A percentile compares a stretch with the other conserved stretches of the same genome.
Evolutionary conservation across 1,140 invertebrate species (phyloP).

Genomic region (Drusus annulatus): DNA sequence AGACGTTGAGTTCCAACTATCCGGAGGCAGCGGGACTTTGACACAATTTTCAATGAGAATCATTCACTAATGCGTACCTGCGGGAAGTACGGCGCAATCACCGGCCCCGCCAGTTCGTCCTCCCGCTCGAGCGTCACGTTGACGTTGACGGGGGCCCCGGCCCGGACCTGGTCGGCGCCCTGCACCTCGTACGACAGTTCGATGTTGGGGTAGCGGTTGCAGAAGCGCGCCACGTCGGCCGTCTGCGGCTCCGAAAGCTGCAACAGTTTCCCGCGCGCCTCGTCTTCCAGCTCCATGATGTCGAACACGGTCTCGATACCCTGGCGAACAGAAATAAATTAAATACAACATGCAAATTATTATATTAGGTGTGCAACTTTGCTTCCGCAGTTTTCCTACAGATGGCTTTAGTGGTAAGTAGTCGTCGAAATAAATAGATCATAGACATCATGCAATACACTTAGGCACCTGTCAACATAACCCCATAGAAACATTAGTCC

Average conservation of each 20-base stretch:
- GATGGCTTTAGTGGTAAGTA: too few relatives aligned
- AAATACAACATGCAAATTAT: too few relatives aligned
- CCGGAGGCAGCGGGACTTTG: too few relatives aligned
- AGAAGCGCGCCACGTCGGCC: conserved; percentile 98
- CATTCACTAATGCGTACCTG: conserved; percentile 73
- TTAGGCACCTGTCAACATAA: too few relatives aligned
- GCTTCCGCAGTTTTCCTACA: too few relatives aligned
- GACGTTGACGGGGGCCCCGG: conserved; percentile 67
- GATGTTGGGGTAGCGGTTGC: conserved; percentile 99
- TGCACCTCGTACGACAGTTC: conserved; percentile 94
- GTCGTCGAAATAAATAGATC: too few relatives aligned
- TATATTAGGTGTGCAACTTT: too few relatives aligned
- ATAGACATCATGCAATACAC: too few relatives aligned
- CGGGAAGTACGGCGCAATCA: conserved; percentile 98
- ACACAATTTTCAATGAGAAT: too few relatives aligned
- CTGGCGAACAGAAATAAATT: conserved; percentile 62
- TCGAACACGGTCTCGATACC: conserved; percentile 97
- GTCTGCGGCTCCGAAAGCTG: conserved; percentile 90
- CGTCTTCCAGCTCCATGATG: conserved; percentile 98
- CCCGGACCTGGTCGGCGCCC: conserved; percentile 63
- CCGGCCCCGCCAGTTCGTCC: conserved; percentile 96
- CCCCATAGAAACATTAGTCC: too few relatives aligned
- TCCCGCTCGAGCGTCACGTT: conserved; percentile 95
- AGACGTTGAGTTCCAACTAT: too few relatives aligned
- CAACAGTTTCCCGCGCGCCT: conserved; percentile 89